Base-by-base conservation (phyloP, 2,113 vertebrate species). In the Toxotes chatareus region DNA sequence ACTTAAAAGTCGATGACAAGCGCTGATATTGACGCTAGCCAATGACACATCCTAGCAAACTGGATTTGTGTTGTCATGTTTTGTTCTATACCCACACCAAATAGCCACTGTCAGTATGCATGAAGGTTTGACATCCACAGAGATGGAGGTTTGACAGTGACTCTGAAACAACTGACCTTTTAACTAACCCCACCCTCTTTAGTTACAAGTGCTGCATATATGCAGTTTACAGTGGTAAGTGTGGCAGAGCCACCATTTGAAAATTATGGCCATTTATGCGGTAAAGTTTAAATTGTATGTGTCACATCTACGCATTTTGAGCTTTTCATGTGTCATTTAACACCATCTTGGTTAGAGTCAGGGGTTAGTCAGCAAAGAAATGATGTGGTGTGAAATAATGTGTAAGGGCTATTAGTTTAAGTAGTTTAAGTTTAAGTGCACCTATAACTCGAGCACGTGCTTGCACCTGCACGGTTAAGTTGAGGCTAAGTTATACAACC, bases 31-130 rank as follows among this genome's bases (percentile, higher is more conserved):
- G 44, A 62, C 13, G 51, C 21, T 23, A 12, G 32, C 42, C 75
- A 76, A 12, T 59, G 40, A 47, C 46, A 59, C 79, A 60, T 63
- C 42, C 32, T 60, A 67, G 40, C 23, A 79, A 74, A 82, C 23
- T 57, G 31, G 44, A 84, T 78, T 68, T 80, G 49, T 42, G 4
- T 36, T 65, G 62, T 74, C 16, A 17, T 60, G 44, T 79, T 79
- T 67, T 65, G 66, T 71, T 73, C 6, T 40, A 38, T n/a, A 47
- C 47, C 17, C 7, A 40, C 7, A 1, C 2, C 3, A 56, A 67
- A 60, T 40, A 14, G 23, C 56, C 6, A 23, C 7, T 69, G 38
- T 72, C 44, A 23, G 59, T 17, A n/a, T 55, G 10, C 13, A 65
- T 74, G 19, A 66, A 60, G 34, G 51, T 66, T 31, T 38, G n/a